Percentiles rank a stretch among this genome's conserved stretches.
phyloP scores from a whole-genome alignment of 1,140 invertebrate species.

The Danaus melanippus region DNA sequence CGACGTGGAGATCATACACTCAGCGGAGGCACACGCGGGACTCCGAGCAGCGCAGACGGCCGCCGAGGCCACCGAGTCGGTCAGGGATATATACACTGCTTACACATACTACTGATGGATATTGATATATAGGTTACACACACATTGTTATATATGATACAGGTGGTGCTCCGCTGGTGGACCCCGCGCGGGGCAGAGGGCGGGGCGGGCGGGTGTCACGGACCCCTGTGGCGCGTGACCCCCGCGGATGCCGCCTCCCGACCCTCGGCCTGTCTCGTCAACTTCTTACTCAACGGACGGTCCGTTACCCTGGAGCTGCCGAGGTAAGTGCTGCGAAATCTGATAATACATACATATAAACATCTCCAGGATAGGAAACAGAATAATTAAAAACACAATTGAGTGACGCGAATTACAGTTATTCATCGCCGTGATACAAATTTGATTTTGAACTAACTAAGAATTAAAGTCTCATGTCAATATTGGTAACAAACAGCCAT shows the following conservation, averaged over 20 bases:
- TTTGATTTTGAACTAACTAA: background rate
- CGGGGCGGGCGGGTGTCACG: slow-evolving; percentile 84
- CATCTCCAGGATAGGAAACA: too few species aligned
- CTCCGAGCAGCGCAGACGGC: slow-evolving; percentile 75
- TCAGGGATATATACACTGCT: slow-evolving; percentile 31
- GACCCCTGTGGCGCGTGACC: slow-evolving; percentile 89
- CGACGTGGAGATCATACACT: slow-evolving; percentile 96
- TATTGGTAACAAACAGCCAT: too few species aligned
- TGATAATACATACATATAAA: too few species aligned
- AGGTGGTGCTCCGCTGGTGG: slow-evolving; percentile 95
- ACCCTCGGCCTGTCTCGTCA: slow-evolving; percentile 96
- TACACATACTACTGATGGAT: too few species aligned
- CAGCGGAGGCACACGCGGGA: slow-evolving; percentile 85
- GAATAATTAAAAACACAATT: too few species aligned
- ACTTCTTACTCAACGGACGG: slow-evolving; percentile 93
- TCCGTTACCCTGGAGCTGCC: slow-evolving; percentile 97
- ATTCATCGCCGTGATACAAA: background rate
- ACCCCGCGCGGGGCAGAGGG: slow-evolving; percentile 89
- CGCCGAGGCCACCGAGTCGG: slow-evolving; percentile 73
- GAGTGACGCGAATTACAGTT: background rate
- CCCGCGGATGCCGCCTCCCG: slow-evolving; percentile 96
- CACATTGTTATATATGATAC: slow-evolving; percentile 23
- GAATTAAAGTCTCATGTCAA: too few species aligned
- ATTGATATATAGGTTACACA: too few species aligned
- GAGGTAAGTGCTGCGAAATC: slow-evolving; percentile 46